Evolutionary conservation across 92 coral and sea anemone genomes (phyloP), one percentile per base, ranked within the genome.

Genomic region (Epizoanthus ramosus): DNA sequence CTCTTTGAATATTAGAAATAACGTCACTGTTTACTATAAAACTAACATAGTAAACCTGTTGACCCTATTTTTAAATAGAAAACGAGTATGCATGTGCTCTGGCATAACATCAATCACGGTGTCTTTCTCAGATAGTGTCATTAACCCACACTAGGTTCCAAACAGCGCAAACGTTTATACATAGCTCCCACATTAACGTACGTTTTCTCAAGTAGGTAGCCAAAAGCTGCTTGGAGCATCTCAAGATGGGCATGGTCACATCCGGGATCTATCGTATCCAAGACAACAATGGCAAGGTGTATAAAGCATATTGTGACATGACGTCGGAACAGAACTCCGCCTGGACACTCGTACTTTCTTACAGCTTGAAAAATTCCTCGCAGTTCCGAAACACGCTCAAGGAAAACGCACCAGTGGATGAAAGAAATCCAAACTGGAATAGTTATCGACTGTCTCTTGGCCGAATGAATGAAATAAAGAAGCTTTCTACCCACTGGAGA

Each of bases 401-500:
- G 0, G 15, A 61, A 5, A 22, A 41, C 37, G 15, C 21, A 15
- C 39, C 71, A 60, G 24, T 60, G 16, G 6, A 19, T 24, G 59
- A 21, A 39, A 59, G 61, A 15, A 61, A 22, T 60, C 82, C 82
- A n/a, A 77, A 77, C 82, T 77, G 82, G 82, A 77, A 10, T 41
- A 33, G 63, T 21, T 77, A 77, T 37, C 68, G 82, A 17, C 21
- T 77, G 12, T 43, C 71, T 21, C 22, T 4, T 41, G 41, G 28
- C 57, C 31, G 6, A 60, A 77, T 77, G 82, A 56, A 77, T 15
- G 56, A 39, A n/a, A 2, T 77, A 16, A 60, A 39, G 71, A 60
- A 60, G 41, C 23, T 39, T 25, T 77, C 82, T 43, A 77, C 82
- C 23, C 82, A 77, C 71, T 77, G 82, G 82, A 57, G 82, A 61